phyloP scores from a whole-genome alignment of 2,113 vertebrate genomes.

The Gallinago media region DNA sequence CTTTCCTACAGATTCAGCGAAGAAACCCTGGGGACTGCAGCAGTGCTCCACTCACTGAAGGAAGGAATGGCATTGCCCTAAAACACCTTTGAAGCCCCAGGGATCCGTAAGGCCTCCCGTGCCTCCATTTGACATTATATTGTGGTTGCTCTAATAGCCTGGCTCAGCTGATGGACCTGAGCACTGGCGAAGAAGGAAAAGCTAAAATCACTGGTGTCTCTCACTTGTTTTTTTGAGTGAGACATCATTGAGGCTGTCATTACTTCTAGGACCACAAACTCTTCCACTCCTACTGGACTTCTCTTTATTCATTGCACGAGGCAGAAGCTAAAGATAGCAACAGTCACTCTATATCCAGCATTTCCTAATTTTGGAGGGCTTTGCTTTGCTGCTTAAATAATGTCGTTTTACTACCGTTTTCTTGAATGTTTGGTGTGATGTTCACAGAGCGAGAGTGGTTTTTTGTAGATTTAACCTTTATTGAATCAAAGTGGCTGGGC shows the following conservation, averaged over 20 bases:
- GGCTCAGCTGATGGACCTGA: background rate
- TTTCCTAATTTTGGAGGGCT: background rate
- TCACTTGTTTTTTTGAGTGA: background rate
- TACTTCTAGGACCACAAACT: background rate
- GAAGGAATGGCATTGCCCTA: background rate
- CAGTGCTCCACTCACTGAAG: background rate
- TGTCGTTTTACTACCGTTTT: background rate
- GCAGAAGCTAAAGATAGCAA: background rate
- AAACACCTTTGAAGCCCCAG: background rate
- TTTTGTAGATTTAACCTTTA: background rate
- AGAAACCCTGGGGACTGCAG: background rate
- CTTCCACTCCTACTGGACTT: background rate
- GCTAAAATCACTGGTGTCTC: background rate
- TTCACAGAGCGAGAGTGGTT: background rate
- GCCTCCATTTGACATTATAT: background rate
- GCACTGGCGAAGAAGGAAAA: background rate
- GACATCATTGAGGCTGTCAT: background rate
- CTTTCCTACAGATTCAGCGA: background rate
- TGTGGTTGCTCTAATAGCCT: background rate
- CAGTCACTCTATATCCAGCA: background rate
- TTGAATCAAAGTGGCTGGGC: background rate
- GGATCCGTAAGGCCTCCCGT: background rate
- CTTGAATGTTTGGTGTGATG: background rate
- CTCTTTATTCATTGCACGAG: background rate
- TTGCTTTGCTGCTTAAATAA: background rate